Evolutionary conservation across 2,797 vertebrate genomes (phyloP), one percentile per base, ranked within the genome.

Genomic region (Sphaeramia orbicularis): DNA sequence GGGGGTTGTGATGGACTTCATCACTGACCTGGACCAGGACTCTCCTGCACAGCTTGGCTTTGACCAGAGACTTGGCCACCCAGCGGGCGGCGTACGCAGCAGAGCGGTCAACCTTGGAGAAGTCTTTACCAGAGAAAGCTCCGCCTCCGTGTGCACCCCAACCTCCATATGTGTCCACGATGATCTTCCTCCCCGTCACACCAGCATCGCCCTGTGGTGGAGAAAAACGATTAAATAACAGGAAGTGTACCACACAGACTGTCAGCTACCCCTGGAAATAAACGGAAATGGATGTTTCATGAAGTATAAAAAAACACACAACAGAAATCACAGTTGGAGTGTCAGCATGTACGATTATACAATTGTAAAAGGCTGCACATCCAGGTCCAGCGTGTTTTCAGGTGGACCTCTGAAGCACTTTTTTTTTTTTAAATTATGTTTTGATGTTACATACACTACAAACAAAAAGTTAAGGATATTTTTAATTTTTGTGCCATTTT

Each of bases 141-240:
- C 98, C 98, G 0, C 98, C 98, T 1, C 98, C 98, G 0, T 99
- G 98, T 41, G 98, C 98, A 0, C 98, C 98, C 98, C 98, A 99
- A 59, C 98, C 98, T 0, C 98, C 98, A 0, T 99, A 99, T 0
- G 97, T 99, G 84, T 99, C 98, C 48, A 99, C 98, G 7, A 99
- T 99, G 86, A 99, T 99, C 90, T 99, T 99, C 65, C 98, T 94
- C 21, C 98, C 98, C 1, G 98, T 99, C 50, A 99, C 96, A 0
- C 97, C 97, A 1, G 98, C 98, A 15, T 99, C 98, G 0, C 98
- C 98, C 98, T 99, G 76, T 8, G 1, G 50, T 7, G 13, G 0
- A 13, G 40, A 54, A 0, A 38, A 32, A 12, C 18, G 30, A 2
- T 35, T 21, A 40, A 3, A 54, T 21, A n/a, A 15, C n/a, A n/a